Percentiles rank a stretch among this genome's conserved stretches.
Evolutionary conservation across 2,888 invertebrate genomes (phyloP).

Genomic region (Malachius bipustulatus): DNA sequence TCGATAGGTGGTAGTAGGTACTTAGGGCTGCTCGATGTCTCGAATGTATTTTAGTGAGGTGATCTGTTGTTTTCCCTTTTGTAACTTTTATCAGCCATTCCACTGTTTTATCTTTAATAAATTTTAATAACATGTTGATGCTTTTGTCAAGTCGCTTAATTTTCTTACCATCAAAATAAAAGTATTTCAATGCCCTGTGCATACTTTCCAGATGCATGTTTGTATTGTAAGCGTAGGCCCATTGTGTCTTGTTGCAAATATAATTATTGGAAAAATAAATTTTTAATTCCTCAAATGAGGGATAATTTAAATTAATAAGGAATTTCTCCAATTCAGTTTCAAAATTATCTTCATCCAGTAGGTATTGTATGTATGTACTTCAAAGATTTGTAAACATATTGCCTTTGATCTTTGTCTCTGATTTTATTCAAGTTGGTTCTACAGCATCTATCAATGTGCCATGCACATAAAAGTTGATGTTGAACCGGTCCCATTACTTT

Average conservation of each 20-base stretch:
- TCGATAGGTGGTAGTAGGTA: no score
- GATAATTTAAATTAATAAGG: background rate
- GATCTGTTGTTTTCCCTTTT: background rate
- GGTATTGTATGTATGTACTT: background rate
- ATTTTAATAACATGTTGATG: background rate
- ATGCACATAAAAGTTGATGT: background rate
- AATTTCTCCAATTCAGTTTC: background rate
- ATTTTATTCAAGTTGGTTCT: background rate
- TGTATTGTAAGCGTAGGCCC: constrained; percentile 11
- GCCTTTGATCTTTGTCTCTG: background rate
- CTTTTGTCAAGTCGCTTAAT: constrained; percentile 11
- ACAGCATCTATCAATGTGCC: background rate
- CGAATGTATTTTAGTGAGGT: background rate
- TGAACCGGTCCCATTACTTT: background rate
- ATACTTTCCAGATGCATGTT: constrained; percentile 11
- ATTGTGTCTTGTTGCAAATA: constrained; percentile 2
- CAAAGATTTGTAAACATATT: background rate
- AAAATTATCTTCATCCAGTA: background rate
- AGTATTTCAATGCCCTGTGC: constrained; percentile 9
- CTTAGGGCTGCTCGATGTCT: background rate
- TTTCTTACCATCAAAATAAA: constrained; percentile 10
- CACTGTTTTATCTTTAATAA: background rate
- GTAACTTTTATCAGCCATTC: background rate
- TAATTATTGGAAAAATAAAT: constrained; percentile 5
- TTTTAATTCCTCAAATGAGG: background rate